A percentile compares a stretch with the other conserved stretches of the same genome.
These are phyloP conservation scores for Herpetotheres cachinnans DNA, from an alignment of 2,113 vertebrate genomes.

Conservation along the genomic window DNA sequence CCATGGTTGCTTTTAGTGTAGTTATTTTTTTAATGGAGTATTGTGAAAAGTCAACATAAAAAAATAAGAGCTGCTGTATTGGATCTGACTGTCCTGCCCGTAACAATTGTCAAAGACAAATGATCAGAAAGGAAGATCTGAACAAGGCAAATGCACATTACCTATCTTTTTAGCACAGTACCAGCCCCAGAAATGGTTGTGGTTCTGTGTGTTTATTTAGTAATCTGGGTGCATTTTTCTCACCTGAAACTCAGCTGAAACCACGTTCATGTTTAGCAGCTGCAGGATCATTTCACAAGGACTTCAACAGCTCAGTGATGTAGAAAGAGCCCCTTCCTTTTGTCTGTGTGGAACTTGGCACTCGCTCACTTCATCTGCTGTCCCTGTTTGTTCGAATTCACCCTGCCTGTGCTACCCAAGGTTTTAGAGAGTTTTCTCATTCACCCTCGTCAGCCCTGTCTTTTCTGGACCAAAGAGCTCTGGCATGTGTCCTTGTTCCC, in stretches of 20 bases:
- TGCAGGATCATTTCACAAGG: background rate
- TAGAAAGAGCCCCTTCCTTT: background rate
- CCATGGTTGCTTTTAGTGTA: background rate
- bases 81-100: background rate
- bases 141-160: background rate
- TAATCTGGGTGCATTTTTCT: background rate
- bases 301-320: background rate
- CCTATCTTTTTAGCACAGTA: background rate
- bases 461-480: background rate
- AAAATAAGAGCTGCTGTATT: background rate
- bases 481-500: background rate
- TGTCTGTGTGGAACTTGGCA: background rate
- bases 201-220: background rate
- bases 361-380: background rate
- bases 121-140: background rate
- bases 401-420: background rate
- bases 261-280: background rate
- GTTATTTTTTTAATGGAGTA: background rate
- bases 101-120: background rate
- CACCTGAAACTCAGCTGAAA: background rate
- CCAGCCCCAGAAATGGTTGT: background rate
- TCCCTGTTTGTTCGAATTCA: background rate
- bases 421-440: background rate
- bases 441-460: background rate
- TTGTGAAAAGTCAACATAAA: background rate